Evolutionary conservation across 1,140 invertebrate genomes (phyloP).

Genomic region (Drosophila sp.): DNA sequence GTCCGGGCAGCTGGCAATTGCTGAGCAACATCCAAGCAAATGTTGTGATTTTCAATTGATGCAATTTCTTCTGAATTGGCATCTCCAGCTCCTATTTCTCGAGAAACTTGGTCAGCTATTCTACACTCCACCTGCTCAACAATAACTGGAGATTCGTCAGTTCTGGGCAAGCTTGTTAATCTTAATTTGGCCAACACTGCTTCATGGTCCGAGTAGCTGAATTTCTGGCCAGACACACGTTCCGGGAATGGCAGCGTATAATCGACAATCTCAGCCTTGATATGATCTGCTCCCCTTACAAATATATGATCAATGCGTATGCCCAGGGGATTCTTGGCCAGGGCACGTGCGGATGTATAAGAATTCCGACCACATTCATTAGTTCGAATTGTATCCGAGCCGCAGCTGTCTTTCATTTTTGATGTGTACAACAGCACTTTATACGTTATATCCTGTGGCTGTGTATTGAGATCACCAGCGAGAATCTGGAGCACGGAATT

Average conservation of each 20-base stretch:
- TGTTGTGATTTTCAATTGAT: background rate
- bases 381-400: constrained; percentile 87
- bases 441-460: constrained; percentile 94
- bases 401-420: constrained; percentile 85
- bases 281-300: constrained; percentile 85
- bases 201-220: constrained; percentile 96
- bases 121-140: constrained; percentile 23
- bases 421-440: constrained; percentile 85
- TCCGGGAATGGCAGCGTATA: constrained; percentile 90
- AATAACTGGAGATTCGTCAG: background rate
- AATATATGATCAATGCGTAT: constrained; percentile 97
- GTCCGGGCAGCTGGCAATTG: constrained; percentile 55
- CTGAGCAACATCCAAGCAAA: constrained; percentile 16
- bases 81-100: constrained; percentile 23
- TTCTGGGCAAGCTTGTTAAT: constrained; percentile 31
- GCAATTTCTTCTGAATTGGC: background rate
- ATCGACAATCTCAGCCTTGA: constrained; percentile 87
- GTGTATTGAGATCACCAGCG: constrained; percentile 96
- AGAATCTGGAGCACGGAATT: constrained; percentile 93
- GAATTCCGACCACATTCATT: constrained; percentile 93
- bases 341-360: constrained; percentile 88
- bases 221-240: constrained; percentile 89
- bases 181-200: constrained; percentile 90
- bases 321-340: constrained; percentile 88
- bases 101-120: constrained; percentile 4